A percentile compares a stretch with the other conserved stretches of the same genome.
phyloP scores from a whole-genome alignment of 1,140 invertebrate genomes.

The Drosophila nikananu region DNA sequence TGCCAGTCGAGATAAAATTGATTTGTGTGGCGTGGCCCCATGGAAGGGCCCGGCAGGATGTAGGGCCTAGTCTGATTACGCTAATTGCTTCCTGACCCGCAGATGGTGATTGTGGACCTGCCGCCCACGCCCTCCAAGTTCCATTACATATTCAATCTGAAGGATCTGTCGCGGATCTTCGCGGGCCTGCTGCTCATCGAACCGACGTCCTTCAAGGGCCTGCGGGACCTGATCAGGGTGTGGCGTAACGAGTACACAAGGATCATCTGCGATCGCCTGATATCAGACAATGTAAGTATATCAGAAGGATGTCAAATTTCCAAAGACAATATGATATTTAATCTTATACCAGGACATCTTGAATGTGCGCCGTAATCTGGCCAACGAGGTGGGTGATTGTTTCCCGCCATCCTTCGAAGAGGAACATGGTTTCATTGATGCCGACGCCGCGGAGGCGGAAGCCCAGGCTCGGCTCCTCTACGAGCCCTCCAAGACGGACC shows the following conservation, averaged over 20 bases:
- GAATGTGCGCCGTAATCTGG: constrained; percentile 85
- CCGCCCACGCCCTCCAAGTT: constrained; percentile 97
- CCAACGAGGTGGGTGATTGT: constrained; percentile 85
- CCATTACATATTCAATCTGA: constrained; percentile 97
- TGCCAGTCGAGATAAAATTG: constrained; percentile 82
- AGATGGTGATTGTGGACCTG: constrained; percentile 90
- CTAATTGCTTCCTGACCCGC: constrained; percentile 60
- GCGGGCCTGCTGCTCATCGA: constrained; percentile 92
- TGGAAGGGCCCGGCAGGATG: constrained; percentile 6
- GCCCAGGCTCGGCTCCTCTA: constrained; percentile 58
- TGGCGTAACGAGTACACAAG: constrained; percentile 96
- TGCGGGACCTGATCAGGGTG: constrained; percentile 91
- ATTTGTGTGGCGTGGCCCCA: constrained; percentile 70
- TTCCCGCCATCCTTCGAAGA: constrained; percentile 85
- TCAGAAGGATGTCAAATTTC: fast-evolving
- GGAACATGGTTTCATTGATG: constrained; percentile 67
- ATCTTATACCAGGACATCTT: constrained; percentile 59
- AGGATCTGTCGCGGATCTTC: constrained; percentile 94
- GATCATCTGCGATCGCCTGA: constrained; percentile 94
- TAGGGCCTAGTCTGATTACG: constrained; percentile 34
- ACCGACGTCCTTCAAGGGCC: constrained; percentile 88
- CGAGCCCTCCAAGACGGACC: constrained; percentile 46
- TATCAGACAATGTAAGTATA: constrained; percentile 85
- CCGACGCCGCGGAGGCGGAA: constrained; percentile 58
- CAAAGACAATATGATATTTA: not conserved